Conservation (phyloP, 2,113 vertebrate species). For the Tichodroma muraria region DNA sequence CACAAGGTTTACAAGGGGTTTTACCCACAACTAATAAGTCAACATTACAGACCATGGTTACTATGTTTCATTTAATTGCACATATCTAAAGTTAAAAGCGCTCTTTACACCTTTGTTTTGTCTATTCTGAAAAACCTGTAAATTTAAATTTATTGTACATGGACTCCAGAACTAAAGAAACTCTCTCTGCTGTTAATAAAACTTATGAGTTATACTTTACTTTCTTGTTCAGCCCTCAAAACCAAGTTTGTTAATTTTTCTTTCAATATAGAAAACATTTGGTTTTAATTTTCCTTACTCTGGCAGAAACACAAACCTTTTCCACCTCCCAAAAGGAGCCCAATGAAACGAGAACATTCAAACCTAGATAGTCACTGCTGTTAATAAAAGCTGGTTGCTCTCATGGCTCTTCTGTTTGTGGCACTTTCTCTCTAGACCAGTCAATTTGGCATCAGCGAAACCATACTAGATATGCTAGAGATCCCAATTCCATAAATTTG, state of each 20-base stretch:
- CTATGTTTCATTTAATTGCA: neutral
- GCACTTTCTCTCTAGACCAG: neutral
- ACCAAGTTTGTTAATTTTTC: neutral
- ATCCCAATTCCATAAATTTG: neutral
- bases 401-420: neutral
- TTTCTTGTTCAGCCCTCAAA: neutral
- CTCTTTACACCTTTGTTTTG: neutral
- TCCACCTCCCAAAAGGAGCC: neutral
- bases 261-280: neutral
- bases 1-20: neutral
- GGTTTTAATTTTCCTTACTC: neutral
- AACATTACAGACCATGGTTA: neutral
- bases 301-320: neutral
- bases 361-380: neutral
- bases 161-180: neutral
- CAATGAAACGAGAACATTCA: neutral
- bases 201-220: neutral
- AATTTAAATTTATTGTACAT: neutral
- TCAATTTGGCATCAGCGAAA: neutral
- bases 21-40: neutral
- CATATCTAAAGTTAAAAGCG: neutral
- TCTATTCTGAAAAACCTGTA: neutral
- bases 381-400: neutral
- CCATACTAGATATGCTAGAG: neutral
- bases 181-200: neutral